A percentile compares a stretch with the other conserved stretches of the same genome.
Evolutionary conservation across 1,140 invertebrate species (phyloP).

Genomic region (Brachionus plicatilis): DNA sequence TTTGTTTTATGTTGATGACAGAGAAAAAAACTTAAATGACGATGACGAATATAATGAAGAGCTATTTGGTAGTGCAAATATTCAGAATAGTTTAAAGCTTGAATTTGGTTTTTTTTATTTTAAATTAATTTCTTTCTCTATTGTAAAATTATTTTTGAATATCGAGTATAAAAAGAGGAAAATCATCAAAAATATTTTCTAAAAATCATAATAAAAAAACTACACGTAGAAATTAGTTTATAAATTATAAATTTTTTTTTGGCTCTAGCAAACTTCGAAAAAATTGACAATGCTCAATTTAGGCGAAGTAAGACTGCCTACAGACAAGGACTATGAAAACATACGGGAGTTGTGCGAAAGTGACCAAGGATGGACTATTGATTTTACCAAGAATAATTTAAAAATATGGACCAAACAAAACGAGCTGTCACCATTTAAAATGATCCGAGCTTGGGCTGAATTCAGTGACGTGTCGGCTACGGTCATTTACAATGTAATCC

Average conservation of each 20-base stretch:
- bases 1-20: neutral
- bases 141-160: neutral
- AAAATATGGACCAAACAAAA: constrained; percentile 34
- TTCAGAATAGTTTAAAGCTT: neutral
- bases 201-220: neutral
- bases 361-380: constrained; percentile 7
- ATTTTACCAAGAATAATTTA: neutral
- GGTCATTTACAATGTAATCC: constrained; percentile 35
- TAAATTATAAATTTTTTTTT: neutral
- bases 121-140: neutral
- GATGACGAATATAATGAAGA: constrained; percentile 7
- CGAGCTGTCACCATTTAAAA: constrained; percentile 12
- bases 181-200: neutral
- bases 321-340: constrained; percentile 5
- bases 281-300: constrained; percentile 6
- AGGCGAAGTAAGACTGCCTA: constrained; percentile 27
- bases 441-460: neutral
- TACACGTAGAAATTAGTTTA: neutral
- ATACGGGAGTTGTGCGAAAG: neutral
- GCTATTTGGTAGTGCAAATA: neutral
- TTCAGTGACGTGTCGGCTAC: constrained; percentile 30
- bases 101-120: neutral
- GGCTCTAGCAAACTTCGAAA: neutral
- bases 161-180: neutral
- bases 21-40: neutral